Conservation (phyloP, 2,797 vertebrate species). For the Protosalanx chinensis region DNA sequence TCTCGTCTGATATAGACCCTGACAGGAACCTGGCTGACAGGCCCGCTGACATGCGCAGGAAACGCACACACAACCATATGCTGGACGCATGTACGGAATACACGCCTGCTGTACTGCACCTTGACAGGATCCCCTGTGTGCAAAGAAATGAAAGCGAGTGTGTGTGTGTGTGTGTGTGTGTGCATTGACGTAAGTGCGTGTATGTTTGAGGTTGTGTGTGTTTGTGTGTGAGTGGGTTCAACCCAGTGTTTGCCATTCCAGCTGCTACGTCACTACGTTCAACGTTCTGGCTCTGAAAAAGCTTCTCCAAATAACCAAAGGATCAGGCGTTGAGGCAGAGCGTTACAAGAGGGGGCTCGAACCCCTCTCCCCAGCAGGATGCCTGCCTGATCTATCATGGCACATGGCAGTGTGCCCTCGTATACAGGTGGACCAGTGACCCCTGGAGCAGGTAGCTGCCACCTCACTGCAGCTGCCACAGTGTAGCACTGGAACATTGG, state of each 20-base stretch:
- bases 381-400: not conserved
- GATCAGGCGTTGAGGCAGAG: slow-evolving; percentile 19
- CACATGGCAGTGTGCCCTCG: not conserved
- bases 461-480: not conserved
- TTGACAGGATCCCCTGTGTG: slow-evolving; percentile 1
- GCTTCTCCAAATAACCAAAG: slow-evolving; percentile 27
- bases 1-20: slow-evolving; percentile 46
- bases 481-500: not conserved
- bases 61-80: not conserved
- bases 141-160: slow-evolving; percentile 11
- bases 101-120: not conserved
- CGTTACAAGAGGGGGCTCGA: slow-evolving; percentile 12
- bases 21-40: slow-evolving; percentile 43
- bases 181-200: slow-evolving; percentile 6
- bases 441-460: slow-evolving; percentile 1
- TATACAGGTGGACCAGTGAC: not conserved
- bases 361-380: slow-evolving; percentile 15
- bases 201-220: slow-evolving; percentile 14
- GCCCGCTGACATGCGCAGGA: not conserved
- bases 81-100: not conserved
- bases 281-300: not conserved
- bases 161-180: slow-evolving; percentile 10
- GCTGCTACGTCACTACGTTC: not conserved
- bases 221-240: not conserved
- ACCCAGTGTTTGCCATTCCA: slow-evolving; percentile 3